Evolutionary conservation across 2,888 invertebrate species (phyloP), one percentile per base, ranked within the genome.

Genomic region (Morinoia aosen): DNA sequence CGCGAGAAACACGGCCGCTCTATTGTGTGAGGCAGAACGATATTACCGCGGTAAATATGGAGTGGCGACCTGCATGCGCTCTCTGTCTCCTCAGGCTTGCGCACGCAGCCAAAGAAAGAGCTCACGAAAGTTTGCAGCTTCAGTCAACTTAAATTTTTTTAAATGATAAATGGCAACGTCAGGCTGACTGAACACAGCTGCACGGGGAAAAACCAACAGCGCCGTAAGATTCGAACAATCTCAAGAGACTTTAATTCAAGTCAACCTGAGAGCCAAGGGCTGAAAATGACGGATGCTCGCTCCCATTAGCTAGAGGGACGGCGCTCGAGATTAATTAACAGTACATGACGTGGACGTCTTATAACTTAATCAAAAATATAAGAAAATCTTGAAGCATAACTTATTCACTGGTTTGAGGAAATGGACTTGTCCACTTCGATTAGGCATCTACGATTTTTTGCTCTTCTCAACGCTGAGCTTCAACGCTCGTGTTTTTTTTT

Each of bases 111-210:
- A 76, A 76, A 16, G 76, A 76, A 76, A 16, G 76, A 76, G 76
- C 76, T 16, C 16, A 76, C 33, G 76, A 16, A 90, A 90, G 90
- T 90, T 90, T 90, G 90, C 90, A 90, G 90, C 90, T 40, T 40
- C 90, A 39, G 48, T 40, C 90, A 48, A 90, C 39, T 39, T 19
- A 12, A 10, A 16, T 93, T 93, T 57, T 93, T 33, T 48, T 56
- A 25, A 39, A 56, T 93, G 93, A 93, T 93, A 93, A 57, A 93
- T 93, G 56, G 57, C 56, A 33, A 19, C 57, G 93, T 93, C 93
- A 57, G 93, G 11, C 58, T 57, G 93, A 93, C 93, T 56, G 93
- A 93, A 40, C 48, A 90, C 90, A 40, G 39, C 40, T 40, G 40
- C 40, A 39, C 10, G 40, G 90, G 40, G 90, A 39, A 90, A 90